Evolutionary conservation across 2,113 vertebrate species (phyloP).

Genomic region (Saimiri boliviensis): DNA sequence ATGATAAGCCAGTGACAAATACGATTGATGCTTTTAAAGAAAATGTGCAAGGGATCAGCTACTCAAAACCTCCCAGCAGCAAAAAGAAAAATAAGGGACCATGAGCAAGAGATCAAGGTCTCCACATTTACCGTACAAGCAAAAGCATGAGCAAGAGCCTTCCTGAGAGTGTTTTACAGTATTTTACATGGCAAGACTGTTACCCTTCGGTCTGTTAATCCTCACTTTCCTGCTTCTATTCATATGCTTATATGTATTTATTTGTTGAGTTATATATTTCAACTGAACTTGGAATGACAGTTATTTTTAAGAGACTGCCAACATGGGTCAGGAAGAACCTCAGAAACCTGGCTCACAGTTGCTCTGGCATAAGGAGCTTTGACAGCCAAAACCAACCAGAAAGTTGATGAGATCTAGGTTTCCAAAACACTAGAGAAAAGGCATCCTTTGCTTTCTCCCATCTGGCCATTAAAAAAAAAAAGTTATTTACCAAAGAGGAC

Average conservation of each 20-base stretch:
- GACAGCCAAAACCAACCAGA: slow-evolving; percentile 52
- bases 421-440: slow-evolving; percentile 53
- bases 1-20: background rate
- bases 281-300: slow-evolving; percentile 66
- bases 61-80: background rate
- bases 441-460: slow-evolving; percentile 38
- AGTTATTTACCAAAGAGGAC: background rate
- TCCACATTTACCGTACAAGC: background rate
- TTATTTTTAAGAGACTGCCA: slow-evolving; percentile 67
- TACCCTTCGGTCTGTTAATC: slow-evolving; percentile 45
- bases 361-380: slow-evolving; percentile 4
- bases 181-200: slow-evolving; percentile 54
- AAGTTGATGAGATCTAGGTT: slow-evolving; percentile 57
- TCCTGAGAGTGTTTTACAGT: slow-evolving; percentile 12
- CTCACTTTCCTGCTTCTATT: slow-evolving; percentile 45
- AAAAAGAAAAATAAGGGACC: background rate
- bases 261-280: slow-evolving; percentile 63
- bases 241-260: slow-evolving; percentile 47
- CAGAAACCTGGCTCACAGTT: slow-evolving; percentile 39
- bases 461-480: background rate
- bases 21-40: background rate
- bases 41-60: background rate
- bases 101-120: background rate
- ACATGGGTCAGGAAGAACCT: slow-evolving; percentile 27
- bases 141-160: background rate